Conservation (phyloP, 2,797 vertebrate genomes). For the Microtus agrestis region DNA sequence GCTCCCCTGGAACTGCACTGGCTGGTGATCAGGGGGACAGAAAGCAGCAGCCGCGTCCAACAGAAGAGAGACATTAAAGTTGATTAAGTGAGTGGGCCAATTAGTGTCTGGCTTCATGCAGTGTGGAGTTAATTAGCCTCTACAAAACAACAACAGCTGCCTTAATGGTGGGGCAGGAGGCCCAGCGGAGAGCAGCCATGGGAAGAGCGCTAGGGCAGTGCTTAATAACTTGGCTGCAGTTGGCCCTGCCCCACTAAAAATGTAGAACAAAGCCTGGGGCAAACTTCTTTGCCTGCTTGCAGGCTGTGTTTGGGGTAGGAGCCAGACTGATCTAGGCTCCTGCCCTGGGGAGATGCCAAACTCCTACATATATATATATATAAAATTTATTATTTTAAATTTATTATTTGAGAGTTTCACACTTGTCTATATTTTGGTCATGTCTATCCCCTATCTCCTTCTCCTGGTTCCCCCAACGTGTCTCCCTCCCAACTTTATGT, state of each 20-base stretch:
- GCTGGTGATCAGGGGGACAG: conserved; percentile 64
- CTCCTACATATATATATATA: not conserved
- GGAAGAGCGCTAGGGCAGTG: conserved; percentile 65
- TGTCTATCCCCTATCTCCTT: not conserved
- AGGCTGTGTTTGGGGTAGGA: not conserved
- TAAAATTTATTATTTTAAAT: not conserved
- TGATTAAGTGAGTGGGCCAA: conserved; percentile 82
- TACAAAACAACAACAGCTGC: conserved; percentile 83
- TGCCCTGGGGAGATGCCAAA: not conserved
- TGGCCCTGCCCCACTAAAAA: conserved; percentile 76
- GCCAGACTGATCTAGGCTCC: not conserved
- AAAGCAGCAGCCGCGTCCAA: conserved; percentile 74
- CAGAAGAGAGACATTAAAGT: conserved; percentile 82
- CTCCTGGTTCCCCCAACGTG: not conserved
- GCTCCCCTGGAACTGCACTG: conserved; percentile 52
- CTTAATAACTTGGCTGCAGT: conserved; percentile 79
- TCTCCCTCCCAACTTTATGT: not conserved
- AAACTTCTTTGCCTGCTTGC: conserved; percentile 16
- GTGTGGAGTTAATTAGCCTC: conserved; percentile 83
- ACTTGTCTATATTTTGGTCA: not conserved
- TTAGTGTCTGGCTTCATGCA: conserved; percentile 81
- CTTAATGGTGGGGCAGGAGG: conserved; percentile 77
- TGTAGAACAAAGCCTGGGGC: conserved; percentile 73
- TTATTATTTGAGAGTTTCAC: not conserved
- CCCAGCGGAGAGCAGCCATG: conserved; percentile 69